Evolutionary conservation across 2,113 vertebrate genomes (phyloP).

Genomic region (Leptosomus discolor): DNA sequence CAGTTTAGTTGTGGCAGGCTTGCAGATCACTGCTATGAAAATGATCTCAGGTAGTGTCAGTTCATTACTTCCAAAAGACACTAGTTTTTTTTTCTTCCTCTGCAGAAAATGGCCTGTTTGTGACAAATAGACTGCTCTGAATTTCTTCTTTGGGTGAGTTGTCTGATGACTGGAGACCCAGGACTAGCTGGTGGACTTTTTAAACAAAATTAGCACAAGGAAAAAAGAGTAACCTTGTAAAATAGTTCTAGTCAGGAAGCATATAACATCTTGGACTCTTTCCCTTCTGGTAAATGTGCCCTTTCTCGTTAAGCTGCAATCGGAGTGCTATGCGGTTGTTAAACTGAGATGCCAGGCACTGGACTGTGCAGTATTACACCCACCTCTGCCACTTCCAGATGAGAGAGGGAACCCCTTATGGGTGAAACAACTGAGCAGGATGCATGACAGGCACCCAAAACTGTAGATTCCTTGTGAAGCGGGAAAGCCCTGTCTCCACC

Average conservation of each 20-base stretch:
- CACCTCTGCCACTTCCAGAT: background rate
- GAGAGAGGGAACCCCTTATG: background rate
- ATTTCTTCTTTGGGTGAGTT: background rate
- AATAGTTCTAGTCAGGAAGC: background rate
- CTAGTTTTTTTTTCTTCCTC: background rate
- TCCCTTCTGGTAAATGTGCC: background rate
- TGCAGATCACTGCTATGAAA: background rate
- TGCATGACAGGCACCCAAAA: background rate
- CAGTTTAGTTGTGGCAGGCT: background rate
- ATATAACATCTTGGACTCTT: background rate
- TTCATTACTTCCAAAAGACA: background rate
- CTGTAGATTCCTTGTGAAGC: background rate
- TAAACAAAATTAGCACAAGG: background rate
- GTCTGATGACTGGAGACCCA: rapidly evolving
- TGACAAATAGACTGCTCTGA: background rate
- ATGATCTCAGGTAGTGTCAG: background rate
- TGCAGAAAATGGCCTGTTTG: background rate
- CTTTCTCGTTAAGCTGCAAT: background rate
- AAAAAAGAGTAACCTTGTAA: rapidly evolving
- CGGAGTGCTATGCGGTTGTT: rapidly evolving
- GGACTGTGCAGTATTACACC: background rate
- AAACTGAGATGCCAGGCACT: background rate
- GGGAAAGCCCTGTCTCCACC: background rate
- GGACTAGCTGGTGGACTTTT: background rate
- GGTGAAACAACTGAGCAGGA: background rate